A percentile compares a stretch with the other conserved stretches of the same genome.
phyloP scores from a whole-genome alignment of 1,140 invertebrate species.

The Sinella curviseta region DNA sequence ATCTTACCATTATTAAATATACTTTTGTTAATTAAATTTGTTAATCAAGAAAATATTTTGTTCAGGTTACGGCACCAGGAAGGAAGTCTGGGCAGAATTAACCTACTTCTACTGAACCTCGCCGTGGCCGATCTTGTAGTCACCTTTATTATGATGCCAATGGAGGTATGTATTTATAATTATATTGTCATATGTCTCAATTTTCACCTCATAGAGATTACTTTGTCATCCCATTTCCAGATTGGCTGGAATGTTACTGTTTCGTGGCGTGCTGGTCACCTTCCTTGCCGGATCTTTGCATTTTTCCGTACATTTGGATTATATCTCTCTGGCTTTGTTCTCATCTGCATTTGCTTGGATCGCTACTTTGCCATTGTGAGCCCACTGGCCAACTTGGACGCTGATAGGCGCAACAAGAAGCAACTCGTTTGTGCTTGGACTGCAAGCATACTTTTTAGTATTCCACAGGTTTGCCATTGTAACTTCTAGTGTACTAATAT shows the following conservation, averaged over 20 bases:
- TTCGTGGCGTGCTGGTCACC: slow-evolving; percentile 52
- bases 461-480: slow-evolving; percentile 72
- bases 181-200: too few relatives aligned
- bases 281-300: slow-evolving; percentile 69
- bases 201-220: too few relatives aligned
- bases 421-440: slow-evolving; percentile 79
- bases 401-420: slow-evolving; percentile 69
- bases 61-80: too few relatives aligned
- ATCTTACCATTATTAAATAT: too few relatives aligned
- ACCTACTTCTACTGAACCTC: slow-evolving; percentile 39
- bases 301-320: slow-evolving; percentile 83
- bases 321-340: slow-evolving; percentile 80
- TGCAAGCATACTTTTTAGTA: slow-evolving; percentile 72
- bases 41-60: too few relatives aligned
- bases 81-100: slow-evolving; percentile 38
- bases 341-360: slow-evolving; percentile 83
- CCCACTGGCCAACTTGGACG: slow-evolving; percentile 69
- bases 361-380: slow-evolving; percentile 80
- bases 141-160: slow-evolving; percentile 42
- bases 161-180: too few relatives aligned
- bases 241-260: slow-evolving; percentile 54
- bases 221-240: too few relatives aligned
- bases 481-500: too few relatives aligned
- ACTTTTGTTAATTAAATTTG: too few relatives aligned
- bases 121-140: slow-evolving; percentile 41